Evolutionary conservation across 2,797 vertebrate species (phyloP), one percentile per base, ranked within the genome.

Genomic region (Phrynocephalus forsythii): DNA sequence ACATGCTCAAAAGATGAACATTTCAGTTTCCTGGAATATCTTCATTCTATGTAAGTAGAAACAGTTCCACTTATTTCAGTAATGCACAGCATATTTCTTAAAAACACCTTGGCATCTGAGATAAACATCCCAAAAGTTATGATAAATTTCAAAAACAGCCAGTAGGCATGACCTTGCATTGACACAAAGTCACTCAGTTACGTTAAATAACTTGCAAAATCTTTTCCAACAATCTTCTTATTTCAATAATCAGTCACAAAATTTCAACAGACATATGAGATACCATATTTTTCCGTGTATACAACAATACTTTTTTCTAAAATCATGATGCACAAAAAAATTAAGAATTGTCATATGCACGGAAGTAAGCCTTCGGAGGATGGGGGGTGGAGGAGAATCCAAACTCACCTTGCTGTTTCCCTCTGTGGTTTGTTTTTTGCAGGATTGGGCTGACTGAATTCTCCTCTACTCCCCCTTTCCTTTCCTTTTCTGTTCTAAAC

Each of bases 101-200:
- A 56, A 38, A 18, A 56, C 72, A 63, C 52, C 38, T 66, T 73
- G 56, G 18, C n/a, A 9, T 67, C 67, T 79, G 28, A 60, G 6
- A 26, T 79, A 86, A 30, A n/a, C n/a, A 48, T 75, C 28, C 28
- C 20, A 76, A 13, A 82, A 8, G 50, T 11, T 75, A 67, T 82
- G 79, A 33, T 60, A 56, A 56, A 48, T 81, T 86, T 81, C 72
- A 68, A 33, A 77, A 87, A 82, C 50, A 77, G n/a, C n/a, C 28
- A 67, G 28, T 82, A 82, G 56, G 30, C 20, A 75, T 76, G 20
- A 67, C 82, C 81, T 22, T 72, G 76, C 16, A 87, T 38, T 38
- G 73, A 76, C 38, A 87, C 38, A 67, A 69, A 76, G 52, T 76
- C 68, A 22, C 56, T 82, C n/a, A 78, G 44, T 50, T 69, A 69